Evolutionary conservation across 2,888 invertebrate species (phyloP).

Genomic region (Amaurobius ferox): DNA sequence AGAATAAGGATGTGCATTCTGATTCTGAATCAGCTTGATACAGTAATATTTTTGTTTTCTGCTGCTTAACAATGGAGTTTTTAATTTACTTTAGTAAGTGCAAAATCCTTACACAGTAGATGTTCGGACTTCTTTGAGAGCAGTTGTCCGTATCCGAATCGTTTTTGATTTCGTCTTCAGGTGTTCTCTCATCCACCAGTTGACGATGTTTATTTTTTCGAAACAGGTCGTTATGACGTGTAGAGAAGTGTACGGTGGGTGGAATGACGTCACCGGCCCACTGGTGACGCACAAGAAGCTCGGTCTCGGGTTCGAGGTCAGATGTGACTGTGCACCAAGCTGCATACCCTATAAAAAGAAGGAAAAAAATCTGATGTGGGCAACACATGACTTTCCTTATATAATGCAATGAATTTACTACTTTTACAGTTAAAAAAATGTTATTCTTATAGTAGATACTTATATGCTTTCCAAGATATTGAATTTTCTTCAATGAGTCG

Average conservation of each 20-base stretch:
- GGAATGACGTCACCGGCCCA: slow-evolving; percentile 3
- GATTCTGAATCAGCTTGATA: too few species aligned
- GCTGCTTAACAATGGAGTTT: too few species aligned
- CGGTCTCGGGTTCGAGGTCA: slow-evolving; percentile 44
- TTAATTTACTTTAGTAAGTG: too few species aligned
- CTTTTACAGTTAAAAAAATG: too few species aligned
- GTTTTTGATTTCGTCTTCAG: slow-evolving; percentile 11
- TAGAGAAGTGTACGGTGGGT: slow-evolving; percentile 23
- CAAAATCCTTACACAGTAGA: background rate
- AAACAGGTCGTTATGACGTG: slow-evolving; percentile 25
- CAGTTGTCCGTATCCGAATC: background rate
- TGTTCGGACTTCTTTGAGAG: background rate
- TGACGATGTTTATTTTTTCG: slow-evolving; percentile 21
- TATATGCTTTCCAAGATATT: too few species aligned
- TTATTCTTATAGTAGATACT: too few species aligned
- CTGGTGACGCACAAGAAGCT: slow-evolving; percentile 45
- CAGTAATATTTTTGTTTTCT: too few species aligned
- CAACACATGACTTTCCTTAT: too few species aligned
- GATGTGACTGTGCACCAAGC: slow-evolving; percentile 51
- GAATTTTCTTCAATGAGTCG: too few species aligned
- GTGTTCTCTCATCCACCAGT: background rate
- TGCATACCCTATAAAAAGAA: slow-evolving; percentile 22
- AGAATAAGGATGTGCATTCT: too few species aligned
- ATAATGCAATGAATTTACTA: too few species aligned
- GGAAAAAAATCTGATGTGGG: too few species aligned